phyloP scores from a whole-genome alignment of 2,888 invertebrate genomes.

The Cynaeus angustus region DNA sequence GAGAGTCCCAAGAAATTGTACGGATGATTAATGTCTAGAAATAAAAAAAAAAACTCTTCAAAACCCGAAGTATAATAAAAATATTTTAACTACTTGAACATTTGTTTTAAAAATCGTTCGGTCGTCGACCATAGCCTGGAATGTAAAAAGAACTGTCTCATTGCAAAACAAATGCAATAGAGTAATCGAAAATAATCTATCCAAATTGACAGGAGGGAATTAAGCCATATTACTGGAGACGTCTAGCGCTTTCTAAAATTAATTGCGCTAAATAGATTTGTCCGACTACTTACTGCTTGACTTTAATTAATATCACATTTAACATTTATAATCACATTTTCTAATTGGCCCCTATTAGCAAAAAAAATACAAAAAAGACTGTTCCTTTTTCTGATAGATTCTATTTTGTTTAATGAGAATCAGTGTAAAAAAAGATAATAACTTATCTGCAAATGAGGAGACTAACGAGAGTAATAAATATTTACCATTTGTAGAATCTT shows the following conservation, averaged over 20 bases:
- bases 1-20: slow-evolving; percentile 1
- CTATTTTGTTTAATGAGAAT: neutral
- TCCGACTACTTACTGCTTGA: slow-evolving; percentile 17
- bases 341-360: neutral
- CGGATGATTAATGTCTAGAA: neutral
- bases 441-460: too few species aligned
- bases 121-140: slow-evolving; percentile 39
- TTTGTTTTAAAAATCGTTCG: slow-evolving; percentile 28
- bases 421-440: too few species aligned
- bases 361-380: neutral
- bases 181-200: slow-evolving; percentile 14
- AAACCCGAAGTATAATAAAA: neutral
- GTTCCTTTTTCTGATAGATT: neutral
- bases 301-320: slow-evolving; percentile 19
- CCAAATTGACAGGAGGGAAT: slow-evolving; percentile 13
- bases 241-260: slow-evolving; percentile 33
- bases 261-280: slow-evolving; percentile 26
- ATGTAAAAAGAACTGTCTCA: slow-evolving; percentile 26
- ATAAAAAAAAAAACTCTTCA: neutral
- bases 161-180: slow-evolving; percentile 19
- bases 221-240: slow-evolving; percentile 13
- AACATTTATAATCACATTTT: slow-evolving; percentile 4
- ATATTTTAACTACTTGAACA: slow-evolving; percentile 3
- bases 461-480: too few species aligned
- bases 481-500: too few species aligned